Percentiles rank a stretch among this genome's conserved stretches.
phyloP scores from a whole-genome alignment of 2,113 vertebrate genomes.

The Rhinoptilus africanus region DNA sequence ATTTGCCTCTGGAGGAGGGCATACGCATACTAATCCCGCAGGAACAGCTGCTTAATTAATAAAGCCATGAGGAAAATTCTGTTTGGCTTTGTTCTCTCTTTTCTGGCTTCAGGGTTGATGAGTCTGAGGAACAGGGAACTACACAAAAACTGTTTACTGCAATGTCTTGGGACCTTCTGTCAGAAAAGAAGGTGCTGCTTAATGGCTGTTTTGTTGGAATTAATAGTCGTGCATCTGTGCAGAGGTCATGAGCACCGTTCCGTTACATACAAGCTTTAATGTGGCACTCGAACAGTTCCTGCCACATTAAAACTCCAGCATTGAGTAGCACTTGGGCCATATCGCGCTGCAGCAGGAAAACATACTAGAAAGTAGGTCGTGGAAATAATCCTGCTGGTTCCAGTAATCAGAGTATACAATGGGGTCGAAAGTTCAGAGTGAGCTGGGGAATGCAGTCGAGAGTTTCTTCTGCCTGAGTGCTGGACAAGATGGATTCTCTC shows the following conservation, averaged over 20 bases:
- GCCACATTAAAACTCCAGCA: background rate
- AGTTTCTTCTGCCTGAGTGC: constrained; percentile 9
- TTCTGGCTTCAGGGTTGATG: background rate
- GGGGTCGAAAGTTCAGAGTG: constrained; percentile 52
- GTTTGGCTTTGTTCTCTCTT: background rate
- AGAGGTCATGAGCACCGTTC: background rate
- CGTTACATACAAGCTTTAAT: background rate
- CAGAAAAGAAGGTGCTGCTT: background rate
- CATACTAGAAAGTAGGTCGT: constrained; percentile 53
- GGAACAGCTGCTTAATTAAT: constrained; percentile 10
- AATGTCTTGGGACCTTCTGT: background rate
- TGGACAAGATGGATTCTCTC: background rate
- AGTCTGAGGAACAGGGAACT: background rate
- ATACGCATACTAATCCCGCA: background rate
- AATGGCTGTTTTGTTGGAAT: background rate
- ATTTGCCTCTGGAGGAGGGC: background rate
- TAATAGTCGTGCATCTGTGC: background rate
- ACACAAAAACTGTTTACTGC: background rate
- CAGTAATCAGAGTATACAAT: constrained; percentile 64
- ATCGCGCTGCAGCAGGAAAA: constrained; percentile 25
- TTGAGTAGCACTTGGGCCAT: background rate
- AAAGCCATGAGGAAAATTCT: background rate
- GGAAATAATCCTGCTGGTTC: constrained; percentile 64
- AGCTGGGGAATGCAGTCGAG: background rate
- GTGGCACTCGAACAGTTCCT: background rate